A percentile compares a stretch with the other conserved stretches of the same genome.
Conservation (phyloP, 2,113 vertebrate genomes). For the Charina bottae region DNA sequence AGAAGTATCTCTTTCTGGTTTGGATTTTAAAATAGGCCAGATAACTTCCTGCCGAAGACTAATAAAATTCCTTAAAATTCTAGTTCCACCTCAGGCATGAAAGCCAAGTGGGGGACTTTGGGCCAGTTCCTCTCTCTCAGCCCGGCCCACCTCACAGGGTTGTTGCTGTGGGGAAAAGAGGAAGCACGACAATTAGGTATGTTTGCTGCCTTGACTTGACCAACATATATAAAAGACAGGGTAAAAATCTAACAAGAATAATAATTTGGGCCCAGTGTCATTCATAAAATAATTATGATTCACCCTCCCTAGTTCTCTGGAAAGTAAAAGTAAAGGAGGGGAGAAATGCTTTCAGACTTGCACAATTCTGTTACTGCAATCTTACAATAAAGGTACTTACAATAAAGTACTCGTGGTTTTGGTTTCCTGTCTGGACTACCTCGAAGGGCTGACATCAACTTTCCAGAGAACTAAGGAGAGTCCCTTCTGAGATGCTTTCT, state of each 20-base stretch:
- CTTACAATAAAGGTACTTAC: neutral
- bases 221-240: neutral
- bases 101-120: neutral
- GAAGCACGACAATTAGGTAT: neutral
- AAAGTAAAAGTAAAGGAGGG: neutral
- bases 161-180: neutral
- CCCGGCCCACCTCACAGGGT: neutral
- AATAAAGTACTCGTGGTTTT: neutral
- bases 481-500: neutral
- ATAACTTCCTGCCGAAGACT: too few species aligned
- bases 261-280: neutral
- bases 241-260: neutral
- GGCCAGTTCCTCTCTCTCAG: neutral
- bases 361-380: neutral
- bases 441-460: neutral
- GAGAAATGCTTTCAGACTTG: neutral
- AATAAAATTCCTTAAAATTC: neutral
- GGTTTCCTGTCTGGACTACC: neutral
- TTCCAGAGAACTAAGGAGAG: neutral
- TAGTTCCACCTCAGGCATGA: neutral
- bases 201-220: neutral
- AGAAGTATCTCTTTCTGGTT: too few species aligned
- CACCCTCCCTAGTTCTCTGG: neutral
- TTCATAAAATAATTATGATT: neutral
- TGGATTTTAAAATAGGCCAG: too few species aligned